Evolutionary conservation across 2,888 invertebrate genomes (phyloP), one percentile per base, ranked within the genome.

Genomic region (Ecdyonurus torrentis): DNA sequence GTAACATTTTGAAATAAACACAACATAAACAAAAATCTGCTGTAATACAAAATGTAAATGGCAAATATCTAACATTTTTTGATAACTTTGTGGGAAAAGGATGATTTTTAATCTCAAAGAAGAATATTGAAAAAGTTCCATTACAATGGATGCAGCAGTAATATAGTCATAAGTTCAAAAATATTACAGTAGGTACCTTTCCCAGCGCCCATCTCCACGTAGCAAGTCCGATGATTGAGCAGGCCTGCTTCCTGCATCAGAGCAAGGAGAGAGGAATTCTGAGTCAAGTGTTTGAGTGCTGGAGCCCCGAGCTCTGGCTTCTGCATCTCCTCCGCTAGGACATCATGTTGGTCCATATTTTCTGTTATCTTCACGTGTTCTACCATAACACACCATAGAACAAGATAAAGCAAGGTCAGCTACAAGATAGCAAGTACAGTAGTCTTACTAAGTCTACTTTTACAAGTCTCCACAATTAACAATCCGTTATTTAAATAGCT

Each of bases 121-220:
- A 52, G n/a, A 52, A n/a, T 52, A 52, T 52, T 52, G 52, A 52
- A 15, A 15, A 52, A 52, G 52, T 52, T 52, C n/a, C n/a, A 15
- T 52, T 15, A 52, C 10, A 52, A n/a, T 52, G n/a, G 52, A 52
- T 62, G 19, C 10, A 58, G 2, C 20, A n/a, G 18, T 59, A 50
- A 58, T 50, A 59, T 58, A n/a, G 10, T 37, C n/a, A 59, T 24
- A 20, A 61, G 2, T 52, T 37, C 19, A 19, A 24, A 10, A 24
- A n/a, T n/a, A n/a, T n/a, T n/a, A n/a, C n/a, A n/a, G n/a, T n/a
- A n/a, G n/a, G n/a, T 71, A 84, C 89, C 93, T 81, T 88, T 89
- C n/a, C 93, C 93, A 15, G 92, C 92, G 0, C 93, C 93, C 71
- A 92, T 86, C 74, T 94, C 94, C 64, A 93, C 81, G 69, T 83